Percentiles rank a stretch among this genome's conserved stretches.
phyloP scores from a whole-genome alignment of 2,888 invertebrate genomes.

The Vannuccia rotundouncinata region DNA sequence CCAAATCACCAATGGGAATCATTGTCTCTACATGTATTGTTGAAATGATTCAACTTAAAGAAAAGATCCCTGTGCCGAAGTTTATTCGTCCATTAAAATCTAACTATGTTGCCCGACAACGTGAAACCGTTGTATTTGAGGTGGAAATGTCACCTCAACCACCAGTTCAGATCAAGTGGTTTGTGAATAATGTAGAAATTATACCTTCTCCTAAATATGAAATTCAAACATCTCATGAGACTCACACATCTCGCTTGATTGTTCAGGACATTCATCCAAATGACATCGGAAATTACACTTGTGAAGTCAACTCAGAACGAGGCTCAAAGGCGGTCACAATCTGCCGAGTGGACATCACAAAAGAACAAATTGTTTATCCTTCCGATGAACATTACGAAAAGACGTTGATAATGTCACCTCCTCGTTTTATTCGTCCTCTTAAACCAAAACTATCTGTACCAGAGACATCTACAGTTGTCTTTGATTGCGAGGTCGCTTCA shows the following conservation, averaged over 20 bases:
- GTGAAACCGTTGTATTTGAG: slow-evolving; percentile 22
- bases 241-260: neutral
- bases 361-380: neutral
- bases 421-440: slow-evolving; percentile 8
- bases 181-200: slow-evolving; percentile 57
- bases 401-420: neutral
- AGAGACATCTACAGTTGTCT: slow-evolving; percentile 33
- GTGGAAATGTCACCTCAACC: slow-evolving; percentile 21
- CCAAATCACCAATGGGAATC: slow-evolving; percentile 12
- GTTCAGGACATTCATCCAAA: neutral
- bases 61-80: neutral
- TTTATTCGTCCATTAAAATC: slow-evolving; percentile 24
- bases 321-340: slow-evolving; percentile 7
- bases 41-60: slow-evolving; percentile 35
- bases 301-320: slow-evolving; percentile 66
- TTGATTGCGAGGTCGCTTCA: slow-evolving; percentile 39
- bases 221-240: slow-evolving; percentile 12
- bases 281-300: slow-evolving; percentile 69
- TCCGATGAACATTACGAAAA: neutral
- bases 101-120: neutral
- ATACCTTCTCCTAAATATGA: slow-evolving; percentile 60
- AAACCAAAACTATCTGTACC: slow-evolving; percentile 13
- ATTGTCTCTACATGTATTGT: slow-evolving; percentile 34
- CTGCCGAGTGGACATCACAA: slow-evolving; percentile 19
- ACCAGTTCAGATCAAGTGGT: slow-evolving; percentile 50